These are phyloP conservation scores for Drosophila oshimai DNA, from an alignment of 1,140 invertebrate genomes.

Conservation along the genomic window DNA sequence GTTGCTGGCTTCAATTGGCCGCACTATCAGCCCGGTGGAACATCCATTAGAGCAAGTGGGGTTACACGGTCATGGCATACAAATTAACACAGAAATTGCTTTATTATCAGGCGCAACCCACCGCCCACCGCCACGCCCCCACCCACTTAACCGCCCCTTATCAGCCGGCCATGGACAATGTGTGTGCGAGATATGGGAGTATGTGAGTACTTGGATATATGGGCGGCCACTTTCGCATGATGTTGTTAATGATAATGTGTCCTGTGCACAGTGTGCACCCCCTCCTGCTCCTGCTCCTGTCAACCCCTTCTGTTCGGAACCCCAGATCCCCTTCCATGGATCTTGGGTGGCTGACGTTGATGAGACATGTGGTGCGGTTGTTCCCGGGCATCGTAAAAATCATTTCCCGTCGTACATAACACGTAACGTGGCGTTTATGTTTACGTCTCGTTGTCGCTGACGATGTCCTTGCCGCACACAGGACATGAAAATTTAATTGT, in stretches of 20 bases:
- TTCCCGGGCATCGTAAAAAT: constrained; percentile 64
- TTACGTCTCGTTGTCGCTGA: constrained; percentile 59
- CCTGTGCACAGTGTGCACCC: too few species aligned
- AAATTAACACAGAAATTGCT: constrained; percentile 72
- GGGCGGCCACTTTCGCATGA: constrained; percentile 48
- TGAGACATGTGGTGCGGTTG: constrained; percentile 68
- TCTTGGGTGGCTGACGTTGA: constrained; percentile 58
- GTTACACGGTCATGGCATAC: constrained; percentile 62
- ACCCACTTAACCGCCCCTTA: constrained; percentile 1
- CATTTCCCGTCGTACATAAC: constrained; percentile 73
- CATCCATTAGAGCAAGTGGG: constrained; percentile 56
- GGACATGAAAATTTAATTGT: constrained; percentile 70
- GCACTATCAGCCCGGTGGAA: constrained; percentile 50
- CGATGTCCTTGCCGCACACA: constrained; percentile 29
- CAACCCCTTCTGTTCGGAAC: constrained; percentile 6
- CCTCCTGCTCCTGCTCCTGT: too few species aligned
- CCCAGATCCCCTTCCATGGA: neutral
- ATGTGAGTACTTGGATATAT: constrained; percentile 12
- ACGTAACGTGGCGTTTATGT: constrained; percentile 72
- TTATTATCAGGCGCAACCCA: constrained; percentile 56
- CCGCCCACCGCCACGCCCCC: neutral
- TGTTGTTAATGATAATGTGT: constrained; percentile 72
- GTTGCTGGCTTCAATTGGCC: constrained; percentile 41
- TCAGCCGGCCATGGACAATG: constrained; percentile 60
- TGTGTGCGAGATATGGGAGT: constrained; percentile 33